Evolutionary conservation across 2,888 invertebrate genomes (phyloP), one percentile per base, ranked within the genome.

Genomic region (Caenorhabditis imperialis): DNA sequence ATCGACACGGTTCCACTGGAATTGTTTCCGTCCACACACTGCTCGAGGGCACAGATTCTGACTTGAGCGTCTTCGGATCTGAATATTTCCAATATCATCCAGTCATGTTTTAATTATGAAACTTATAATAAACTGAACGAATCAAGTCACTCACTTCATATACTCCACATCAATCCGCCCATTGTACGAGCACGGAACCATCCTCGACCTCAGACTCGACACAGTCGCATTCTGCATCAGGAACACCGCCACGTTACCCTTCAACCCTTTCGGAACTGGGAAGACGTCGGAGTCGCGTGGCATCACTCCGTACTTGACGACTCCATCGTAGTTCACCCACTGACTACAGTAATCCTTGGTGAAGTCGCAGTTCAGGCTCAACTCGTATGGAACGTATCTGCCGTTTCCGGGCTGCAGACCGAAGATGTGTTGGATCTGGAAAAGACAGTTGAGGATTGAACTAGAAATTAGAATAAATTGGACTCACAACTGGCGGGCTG

Each of bases 271-370:
- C 8, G 82, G 82, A 22, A 82, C 50, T 5, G 82, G 82, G 42
- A 82, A 79, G 12, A 75, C 50, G 18, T 77, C 70, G 8, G 65
- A 70, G 60, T 77, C 78, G 10, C 75, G 47, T 14, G 84, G 84
- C 23, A 78, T 81, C 1, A 75, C 75, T 38, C 83, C 84, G 37
- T 77, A 80, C 18, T 77, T 62, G 8, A 82, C 73, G 20, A 65
- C 45, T 12, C 78, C 81, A 42, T 84, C 82, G 51, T 82, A 79
- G 48, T 79, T 81, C 33, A 82, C 81, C 86, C 86, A 86, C 48
- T 86, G 86, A 67, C 74, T 81, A 70, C 86, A 86, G 62, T 82
- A 79, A 57, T 86, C 86, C n/a, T 69, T 71, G 7, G 83, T 82
- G 65, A 86, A 86, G 35, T 85, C 82, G 51, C 86, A 86, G 37